Evolutionary conservation across 2,888 invertebrate species (phyloP), one percentile per base, ranked within the genome.

Genomic region (Scaptodrosophila latifasciaeformis): DNA sequence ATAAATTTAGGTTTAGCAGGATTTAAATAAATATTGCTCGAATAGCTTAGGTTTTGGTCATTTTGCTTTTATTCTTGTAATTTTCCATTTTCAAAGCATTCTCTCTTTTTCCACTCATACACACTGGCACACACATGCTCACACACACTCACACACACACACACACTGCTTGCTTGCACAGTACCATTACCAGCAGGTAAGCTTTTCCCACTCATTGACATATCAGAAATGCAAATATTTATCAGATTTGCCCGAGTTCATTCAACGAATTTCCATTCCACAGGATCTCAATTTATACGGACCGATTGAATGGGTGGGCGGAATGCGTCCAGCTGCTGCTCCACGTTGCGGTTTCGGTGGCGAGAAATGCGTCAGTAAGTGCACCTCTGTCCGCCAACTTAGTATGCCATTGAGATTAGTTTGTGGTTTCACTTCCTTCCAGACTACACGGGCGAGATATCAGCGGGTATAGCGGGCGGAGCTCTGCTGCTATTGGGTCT

Each of bases 311-410:
- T 97, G 96, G 96, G 89, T 93, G 18, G 90, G 90, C 9, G 67
- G 65, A 6, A 88, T 88, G 40, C 92, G 92, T 31, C 96, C 97
- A 0, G 89, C 93, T 12, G 93, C 96, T 1, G 95, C 94, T 76
- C 97, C 96, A 1, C 88, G 88, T 19, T 97, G 97, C 85, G 97
- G 97, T n/a, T 97, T 95, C 85, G 88, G 91, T 29, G 95, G 93
- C 49, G 95, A 96, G 87, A 93, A 93, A 84, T 97, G 97, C 86
- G 92, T 93, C 82, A 92, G 96, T 96, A 89, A 91, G 93, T 92
- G 6, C 2, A 35, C 1, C 18, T 58, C 12, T n/a, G 12, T 34
- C 4, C 2, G 13, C 17, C 18, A 27, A 12, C 9, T 15, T 2
- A 10, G 9, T 29, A 10, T 39, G 10, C 17, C n/a, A n/a, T n/a